Evolutionary conservation across 1,140 invertebrate genomes (phyloP).

Genomic region (Catajapyx aquilonaris): DNA sequence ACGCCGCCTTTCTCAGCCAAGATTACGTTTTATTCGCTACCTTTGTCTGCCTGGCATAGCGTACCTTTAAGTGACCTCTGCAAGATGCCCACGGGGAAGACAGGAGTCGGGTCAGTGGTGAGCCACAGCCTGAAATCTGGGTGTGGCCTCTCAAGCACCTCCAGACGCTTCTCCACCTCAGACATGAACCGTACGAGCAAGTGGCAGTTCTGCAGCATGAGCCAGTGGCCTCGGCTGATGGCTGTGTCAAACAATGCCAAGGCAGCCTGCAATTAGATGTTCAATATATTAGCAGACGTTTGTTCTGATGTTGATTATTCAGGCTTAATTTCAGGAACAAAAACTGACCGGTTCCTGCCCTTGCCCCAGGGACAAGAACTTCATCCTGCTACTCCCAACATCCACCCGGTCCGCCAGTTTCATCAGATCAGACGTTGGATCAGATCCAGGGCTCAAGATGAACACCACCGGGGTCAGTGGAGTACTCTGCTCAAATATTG

Average conservation of each 20-base stretch:
- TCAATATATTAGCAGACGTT: background rate
- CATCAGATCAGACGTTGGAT: constrained; percentile 70
- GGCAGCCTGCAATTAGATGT: constrained; percentile 47
- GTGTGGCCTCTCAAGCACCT: constrained; percentile 54
- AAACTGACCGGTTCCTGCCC: constrained; percentile 43
- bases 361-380: constrained; percentile 67
- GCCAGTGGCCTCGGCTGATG: constrained; percentile 56
- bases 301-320: background rate
- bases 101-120: constrained; percentile 62
- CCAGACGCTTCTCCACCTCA: constrained; percentile 58
- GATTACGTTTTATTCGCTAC: too few relatives aligned
- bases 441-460: constrained; percentile 66
- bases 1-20: too few relatives aligned
- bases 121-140: constrained; percentile 81
- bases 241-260: constrained; percentile 45
- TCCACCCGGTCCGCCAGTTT: constrained; percentile 55
- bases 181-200: constrained; percentile 55
- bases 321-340: background rate
- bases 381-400: constrained; percentile 47
- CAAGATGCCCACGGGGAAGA: constrained; percentile 71
- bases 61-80: constrained; percentile 64
- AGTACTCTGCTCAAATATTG: constrained; percentile 60
- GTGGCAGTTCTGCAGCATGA: constrained; percentile 81
- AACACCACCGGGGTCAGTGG: constrained; percentile 62
- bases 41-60: too few relatives aligned